Conservation (phyloP, 1,140 invertebrate species). For the Drosophila asahinai region DNA sequence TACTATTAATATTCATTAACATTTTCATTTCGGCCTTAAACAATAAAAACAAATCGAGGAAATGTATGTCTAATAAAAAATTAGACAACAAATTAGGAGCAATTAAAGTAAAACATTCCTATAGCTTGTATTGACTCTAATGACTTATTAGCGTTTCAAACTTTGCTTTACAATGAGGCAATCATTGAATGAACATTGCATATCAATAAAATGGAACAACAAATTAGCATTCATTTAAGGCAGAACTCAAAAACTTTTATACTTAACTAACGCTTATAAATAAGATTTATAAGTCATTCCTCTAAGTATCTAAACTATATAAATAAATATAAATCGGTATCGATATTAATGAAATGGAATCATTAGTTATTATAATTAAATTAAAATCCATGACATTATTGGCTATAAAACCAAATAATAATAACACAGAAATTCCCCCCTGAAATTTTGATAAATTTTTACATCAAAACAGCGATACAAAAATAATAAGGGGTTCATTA, state of each 20-base stretch:
- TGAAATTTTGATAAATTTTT: background rate
- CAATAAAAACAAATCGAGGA: background rate
- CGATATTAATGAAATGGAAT: no score
- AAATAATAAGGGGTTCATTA: background rate
- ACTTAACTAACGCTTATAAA: no score
- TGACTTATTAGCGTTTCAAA: background rate
- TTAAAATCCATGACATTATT: background rate
- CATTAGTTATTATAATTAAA: no score
- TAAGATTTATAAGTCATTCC: no score
- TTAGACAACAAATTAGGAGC: background rate
- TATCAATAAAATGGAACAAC: background rate
- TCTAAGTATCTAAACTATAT: no score
- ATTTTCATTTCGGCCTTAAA: background rate
- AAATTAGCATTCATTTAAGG: background rate
- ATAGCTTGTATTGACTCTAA: background rate
- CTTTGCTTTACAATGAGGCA: background rate
- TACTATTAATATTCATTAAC: background rate
- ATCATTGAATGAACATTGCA: background rate
- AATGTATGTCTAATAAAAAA: background rate
- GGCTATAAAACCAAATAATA: no score
- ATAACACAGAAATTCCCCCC: no score
- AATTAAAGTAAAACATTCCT: conserved; percentile 11
- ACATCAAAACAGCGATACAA: background rate
- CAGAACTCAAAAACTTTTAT: no score
- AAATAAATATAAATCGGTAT: no score